Evolutionary conservation across 2,888 invertebrate genomes (phyloP), one percentile per base, ranked within the genome.

Genomic region (Neoascia interrupta): DNA sequence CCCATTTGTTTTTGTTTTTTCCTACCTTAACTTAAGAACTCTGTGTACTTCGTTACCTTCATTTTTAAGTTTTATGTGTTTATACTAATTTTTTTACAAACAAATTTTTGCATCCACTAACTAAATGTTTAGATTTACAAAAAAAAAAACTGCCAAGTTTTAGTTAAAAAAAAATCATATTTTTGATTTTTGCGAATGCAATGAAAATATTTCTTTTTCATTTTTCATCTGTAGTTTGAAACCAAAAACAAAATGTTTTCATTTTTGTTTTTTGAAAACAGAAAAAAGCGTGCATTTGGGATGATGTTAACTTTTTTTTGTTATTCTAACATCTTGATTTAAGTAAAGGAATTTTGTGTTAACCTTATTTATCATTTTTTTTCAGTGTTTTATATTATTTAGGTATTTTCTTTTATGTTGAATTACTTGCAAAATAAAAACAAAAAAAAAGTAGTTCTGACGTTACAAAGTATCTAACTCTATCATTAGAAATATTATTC

Each of bases 131-230:
- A 73, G 73, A 76, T 49, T 69, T 73, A 69, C 16, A 58, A 31
- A 53, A 56, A 51, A 28, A 61, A 47, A 72, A 63, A 60, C 74
- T 54, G 68, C 81, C 73, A 74, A 68, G 74, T 82, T 51, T 26
- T 23, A 34, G 28, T 15, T 28, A 23, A 31, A 49, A 45, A 53
- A 39, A 23, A 18, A 51, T 15, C 8, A 16, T 31, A 13, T 23
- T 74, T 43, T 80, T 80, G 53, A 39, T 58, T 73, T 80, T 69
- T 74, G 74, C 63, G 68, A 80, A 80, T 80, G 80, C 68, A 73
- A 63, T 51, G 47, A 68, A 47, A 26, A 47, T 28, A 21, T 70
- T 70, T 64, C 21, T 41, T 23, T 41, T 53, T 36, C 28, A 28
- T 68, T 31, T 6, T 31, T 31, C 31, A 61, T 75, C 28, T 47